These are phyloP conservation scores for Ochotona curzoniae DNA, from an alignment of 2,113 vertebrate species.

Conservation along the genomic window DNA sequence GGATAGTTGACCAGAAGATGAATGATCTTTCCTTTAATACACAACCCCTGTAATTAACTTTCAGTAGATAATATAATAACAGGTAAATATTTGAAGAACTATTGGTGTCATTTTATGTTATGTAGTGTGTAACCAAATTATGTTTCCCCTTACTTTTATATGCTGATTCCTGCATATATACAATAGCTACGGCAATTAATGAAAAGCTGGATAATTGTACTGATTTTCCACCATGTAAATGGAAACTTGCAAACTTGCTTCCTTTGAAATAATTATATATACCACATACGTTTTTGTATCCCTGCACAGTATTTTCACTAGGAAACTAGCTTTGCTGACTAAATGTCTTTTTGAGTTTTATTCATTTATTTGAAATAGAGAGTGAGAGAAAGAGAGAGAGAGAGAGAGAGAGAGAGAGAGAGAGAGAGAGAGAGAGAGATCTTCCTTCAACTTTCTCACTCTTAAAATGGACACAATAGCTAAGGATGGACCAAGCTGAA, in stretches of 20 bases:
- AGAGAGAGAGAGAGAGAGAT: too few species aligned
- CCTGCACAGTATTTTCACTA: neutral
- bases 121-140: neutral
- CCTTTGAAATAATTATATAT: neutral
- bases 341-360: neutral
- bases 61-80: too few species aligned
- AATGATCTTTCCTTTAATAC: too few species aligned
- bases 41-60: too few species aligned
- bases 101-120: neutral
- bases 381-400: too few species aligned
- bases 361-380: too few species aligned
- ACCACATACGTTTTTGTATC: neutral
- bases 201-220: neutral
- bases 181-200: neutral
- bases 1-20: too few species aligned
- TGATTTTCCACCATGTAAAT: neutral
- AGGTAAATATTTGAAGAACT: too few species aligned
- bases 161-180: neutral
- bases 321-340: neutral
- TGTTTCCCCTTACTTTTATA: neutral
- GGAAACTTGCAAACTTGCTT: neutral
- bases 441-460: too few species aligned
- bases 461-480: too few species aligned
- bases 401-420: too few species aligned
- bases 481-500: too few species aligned